Evolutionary conservation across 2,888 invertebrate genomes (phyloP).

Genomic region (Hylaea fasciaria): DNA sequence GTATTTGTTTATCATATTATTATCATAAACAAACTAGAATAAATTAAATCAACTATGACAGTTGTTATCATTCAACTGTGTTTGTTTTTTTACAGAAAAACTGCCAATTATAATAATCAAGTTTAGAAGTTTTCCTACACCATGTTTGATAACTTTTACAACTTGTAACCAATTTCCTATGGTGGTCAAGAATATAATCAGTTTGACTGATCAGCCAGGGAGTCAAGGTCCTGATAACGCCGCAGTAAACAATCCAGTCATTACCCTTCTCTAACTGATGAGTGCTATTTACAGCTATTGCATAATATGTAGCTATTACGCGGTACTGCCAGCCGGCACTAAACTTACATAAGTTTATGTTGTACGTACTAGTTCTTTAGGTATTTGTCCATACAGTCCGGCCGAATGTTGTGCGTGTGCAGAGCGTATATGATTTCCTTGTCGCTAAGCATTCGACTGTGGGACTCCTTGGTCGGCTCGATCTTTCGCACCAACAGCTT

Average conservation of each 20-base stretch:
- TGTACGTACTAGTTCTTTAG: slow-evolving; percentile 94
- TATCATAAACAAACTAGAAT: too few species aligned
- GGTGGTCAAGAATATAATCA: slow-evolving; percentile 16
- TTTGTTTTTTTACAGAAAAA: too few species aligned
- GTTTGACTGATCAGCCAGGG: slow-evolving; percentile 29
- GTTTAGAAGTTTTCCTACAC: not conserved
- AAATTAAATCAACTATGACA: too few species aligned
- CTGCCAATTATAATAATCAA: too few species aligned
- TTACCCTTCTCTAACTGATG: slow-evolving; percentile 14
- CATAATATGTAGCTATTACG: slow-evolving; percentile 61
- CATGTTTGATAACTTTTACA: slow-evolving; percentile 4
- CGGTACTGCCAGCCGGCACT: slow-evolving; percentile 39
- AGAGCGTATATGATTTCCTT: slow-evolving; percentile 98
- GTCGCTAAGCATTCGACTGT: slow-evolving; percentile 98
- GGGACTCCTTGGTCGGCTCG: slow-evolving; percentile 97
- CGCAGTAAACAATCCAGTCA: slow-evolving; percentile 46
- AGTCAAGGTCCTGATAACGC: slow-evolving; percentile 57
- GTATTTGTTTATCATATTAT: too few species aligned
- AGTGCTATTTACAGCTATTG: slow-evolving; percentile 74
- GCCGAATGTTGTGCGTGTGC: slow-evolving; percentile 97
- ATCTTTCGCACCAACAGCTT: slow-evolving; percentile 95
- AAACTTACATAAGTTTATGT: slow-evolving; percentile 45
- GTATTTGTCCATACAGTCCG: slow-evolving; percentile 94
- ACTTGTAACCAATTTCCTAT: slow-evolving; percentile 1
- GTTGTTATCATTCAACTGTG: too few species aligned